These are phyloP conservation scores for Falco columbarius DNA, from an alignment of 2,797 vertebrate species.

Conservation along the genomic window DNA sequence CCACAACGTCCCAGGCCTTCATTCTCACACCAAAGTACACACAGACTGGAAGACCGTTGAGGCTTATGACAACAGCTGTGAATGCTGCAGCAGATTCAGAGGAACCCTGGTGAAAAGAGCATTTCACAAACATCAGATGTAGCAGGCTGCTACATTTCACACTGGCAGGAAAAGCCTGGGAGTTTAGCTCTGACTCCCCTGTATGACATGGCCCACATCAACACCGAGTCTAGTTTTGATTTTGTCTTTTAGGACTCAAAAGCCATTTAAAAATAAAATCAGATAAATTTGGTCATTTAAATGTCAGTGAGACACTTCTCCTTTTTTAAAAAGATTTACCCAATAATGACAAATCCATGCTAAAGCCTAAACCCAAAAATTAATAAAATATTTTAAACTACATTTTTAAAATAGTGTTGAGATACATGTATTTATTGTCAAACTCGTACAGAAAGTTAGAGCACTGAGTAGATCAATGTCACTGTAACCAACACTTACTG, in stretches of 20 bases:
- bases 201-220: background rate
- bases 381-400: background rate
- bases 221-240: background rate
- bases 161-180: background rate
- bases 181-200: background rate
- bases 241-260: background rate
- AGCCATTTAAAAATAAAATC: background rate
- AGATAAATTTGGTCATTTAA: background rate
- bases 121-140: background rate
- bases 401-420: background rate
- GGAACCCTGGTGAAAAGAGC: background rate
- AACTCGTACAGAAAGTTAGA: background rate
- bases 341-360: background rate
- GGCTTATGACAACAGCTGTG: background rate
- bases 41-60: background rate
- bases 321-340: background rate
- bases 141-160: background rate
- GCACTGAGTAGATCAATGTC: background rate
- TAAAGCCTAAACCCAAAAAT: background rate
- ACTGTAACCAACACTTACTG: background rate
- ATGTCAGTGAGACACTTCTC: background rate
- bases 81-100: background rate
- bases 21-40: background rate
- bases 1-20: background rate
- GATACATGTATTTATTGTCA: background rate